Base-by-base conservation (phyloP, 2,113 vertebrate genomes). In the Semnornis frantzii region DNA sequence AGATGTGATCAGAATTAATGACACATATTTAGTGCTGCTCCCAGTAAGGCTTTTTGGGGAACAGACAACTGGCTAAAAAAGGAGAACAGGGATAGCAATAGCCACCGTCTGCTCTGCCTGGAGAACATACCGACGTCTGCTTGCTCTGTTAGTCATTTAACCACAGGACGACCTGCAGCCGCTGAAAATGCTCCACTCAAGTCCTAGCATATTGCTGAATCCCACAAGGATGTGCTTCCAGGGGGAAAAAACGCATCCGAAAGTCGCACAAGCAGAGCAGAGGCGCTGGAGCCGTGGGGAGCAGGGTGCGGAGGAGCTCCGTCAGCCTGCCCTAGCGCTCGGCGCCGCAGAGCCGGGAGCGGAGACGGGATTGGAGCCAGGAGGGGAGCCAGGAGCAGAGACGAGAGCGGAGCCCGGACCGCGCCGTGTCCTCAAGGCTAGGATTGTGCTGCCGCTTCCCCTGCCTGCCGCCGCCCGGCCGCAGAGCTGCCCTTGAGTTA, bases 401-500 rank as follows among this genome's bases (percentile, higher is more conserved):
- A 10, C 37, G n/a, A n/a, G 91, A 91, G 95, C 94, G 90, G 64
- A 1, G 0, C 46, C 7, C 87, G 91, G 69, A 80, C 73, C 34
- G 3, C 48, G 83, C 20, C 4, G 48, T 37, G 15, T 55, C 27
- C 4, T 93, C 89, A 95, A 63, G 94, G 92, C 81, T 78, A 34
- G 55, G 63, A 94, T 85, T 92, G 83, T 91, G 63, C 37, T 1
- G 27, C 8, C 3, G 17, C 55, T 72, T 93, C 81, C 66, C 44
- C 69, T 87, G 39, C 75, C 93, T 95, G 94, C 71, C 82, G 9
- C 81, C 57, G 64, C 72, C 91, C 0, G 5, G 10, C 82, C 50
- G 66, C 48, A 66, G 42, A 84, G 70, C 84, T 82, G 71, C 89
- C 60, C 96, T 95, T 92, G 85, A 90, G 27, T 34, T 72, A 76